A percentile compares a stretch with the other conserved stretches of the same genome.
Evolutionary conservation across 2,888 invertebrate genomes (phyloP).

Genomic region (Neocrepidodera transversa): DNA sequence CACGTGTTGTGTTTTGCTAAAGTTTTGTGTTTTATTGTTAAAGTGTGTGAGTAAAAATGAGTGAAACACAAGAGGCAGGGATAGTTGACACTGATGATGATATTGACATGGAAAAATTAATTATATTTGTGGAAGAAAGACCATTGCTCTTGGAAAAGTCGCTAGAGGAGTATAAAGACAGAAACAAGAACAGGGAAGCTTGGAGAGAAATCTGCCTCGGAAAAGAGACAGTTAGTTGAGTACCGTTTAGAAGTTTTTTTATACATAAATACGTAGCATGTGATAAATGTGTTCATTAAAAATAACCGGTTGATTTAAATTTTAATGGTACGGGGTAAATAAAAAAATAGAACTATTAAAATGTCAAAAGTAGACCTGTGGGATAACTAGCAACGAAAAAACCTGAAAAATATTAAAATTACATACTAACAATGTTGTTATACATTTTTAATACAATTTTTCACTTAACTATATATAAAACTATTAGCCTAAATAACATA

Average conservation of each 20-base stretch:
- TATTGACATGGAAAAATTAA: slow-evolving; percentile 5
- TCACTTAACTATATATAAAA: too few species aligned
- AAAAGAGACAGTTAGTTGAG: slow-evolving; percentile 6
- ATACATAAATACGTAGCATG: slow-evolving; percentile 2
- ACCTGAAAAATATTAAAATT: not conserved
- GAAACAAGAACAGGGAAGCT: slow-evolving; percentile 6
- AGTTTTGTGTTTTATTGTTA: not conserved
- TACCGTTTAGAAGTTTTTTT: slow-evolving; percentile 1
- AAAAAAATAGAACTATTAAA: not conserved
- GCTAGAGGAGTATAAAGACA: slow-evolving; percentile 6
- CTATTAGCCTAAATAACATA: too few species aligned
- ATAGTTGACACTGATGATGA: slow-evolving; percentile 3
- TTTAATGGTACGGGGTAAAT: not conserved
- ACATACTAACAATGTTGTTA: too few species aligned
- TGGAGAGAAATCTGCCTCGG: slow-evolving; percentile 7
- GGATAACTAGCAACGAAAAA: slow-evolving; percentile 2
- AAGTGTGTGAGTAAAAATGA: slow-evolving; percentile 3
- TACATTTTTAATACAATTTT: too few species aligned
- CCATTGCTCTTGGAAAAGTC: slow-evolving; percentile 2
- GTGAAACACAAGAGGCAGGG: not conserved
- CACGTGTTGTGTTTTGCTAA: not conserved
- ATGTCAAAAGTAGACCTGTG: too few species aligned
- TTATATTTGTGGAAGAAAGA: slow-evolving; percentile 6
- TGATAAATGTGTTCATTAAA: slow-evolving; percentile 3
- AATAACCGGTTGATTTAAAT: slow-evolving; percentile 1